Base-by-base conservation (phyloP, 2,797 vertebrate species). In the Oryzias sinensis region DNA sequence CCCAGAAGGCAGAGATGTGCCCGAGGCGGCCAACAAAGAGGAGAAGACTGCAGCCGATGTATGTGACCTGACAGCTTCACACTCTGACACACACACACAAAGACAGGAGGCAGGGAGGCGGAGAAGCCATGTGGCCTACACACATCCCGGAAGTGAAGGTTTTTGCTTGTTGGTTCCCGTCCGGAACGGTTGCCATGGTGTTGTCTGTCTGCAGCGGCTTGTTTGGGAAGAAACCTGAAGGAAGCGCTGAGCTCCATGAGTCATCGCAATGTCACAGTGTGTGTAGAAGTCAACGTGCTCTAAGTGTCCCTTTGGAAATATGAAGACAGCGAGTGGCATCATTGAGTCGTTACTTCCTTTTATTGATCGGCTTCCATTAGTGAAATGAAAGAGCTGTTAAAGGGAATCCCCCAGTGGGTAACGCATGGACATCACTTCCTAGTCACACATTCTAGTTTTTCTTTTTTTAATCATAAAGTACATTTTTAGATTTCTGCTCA, bases 41-140 rank as follows among this genome's bases (percentile, higher is more conserved):
- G 68, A 84, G 72, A 56, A 77, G 85, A 76, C 61, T 37, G 5
- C 59, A 65, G 54, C 82, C 65, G 83, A 82, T 87, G 70, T 73
- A 90, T 90, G 68, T 76, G 85, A 89, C 84, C 86, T 89, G 90
- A 89, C 88, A 90, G 88, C 78, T 81, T 81, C 72, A 64, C 63
- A 61, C 58, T 62, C 59, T 43, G 37, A 60, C 63, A 70, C 50
- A 65, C 56, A 51, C 62, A 42, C 52, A 55, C 68, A 52, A 46
- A 46, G 53, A 58, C 46, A 56, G 20, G 22, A 60, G 41, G 45
- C 43, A 48, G 16, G 64, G 20, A 58, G 0, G 48, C 15, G 3
- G 14, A 70, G 20, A 46, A 67, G 49, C 37, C 52, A 50, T 60
- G 43, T 50, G 5, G 17, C 52, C 42, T 44, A 33, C 37, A 27